Conservation (phyloP, 2,113 vertebrate genomes). For the Chaenogobius annularis region DNA sequence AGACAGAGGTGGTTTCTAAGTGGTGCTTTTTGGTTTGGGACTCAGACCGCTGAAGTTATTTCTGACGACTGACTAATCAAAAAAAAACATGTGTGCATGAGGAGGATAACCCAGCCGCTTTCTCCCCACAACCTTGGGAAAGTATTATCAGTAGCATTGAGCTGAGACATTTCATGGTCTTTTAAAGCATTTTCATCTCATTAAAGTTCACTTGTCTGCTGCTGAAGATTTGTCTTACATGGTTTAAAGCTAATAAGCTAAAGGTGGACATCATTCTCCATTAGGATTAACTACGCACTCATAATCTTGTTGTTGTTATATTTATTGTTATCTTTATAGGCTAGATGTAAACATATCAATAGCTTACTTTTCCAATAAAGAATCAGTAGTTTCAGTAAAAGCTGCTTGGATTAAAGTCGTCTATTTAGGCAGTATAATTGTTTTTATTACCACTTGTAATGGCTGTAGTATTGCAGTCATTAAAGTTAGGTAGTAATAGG, state of each 20-base stretch:
- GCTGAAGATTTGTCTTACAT: slow-evolving; percentile 2
- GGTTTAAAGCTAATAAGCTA: slow-evolving; percentile 6
- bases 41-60: slow-evolving; percentile 62
- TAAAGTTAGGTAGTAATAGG: too few species aligned
- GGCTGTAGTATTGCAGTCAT: neutral
- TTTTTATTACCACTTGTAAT: neutral
- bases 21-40: slow-evolving; percentile 43
- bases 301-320: neutral
- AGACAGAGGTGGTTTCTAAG: slow-evolving; percentile 25
- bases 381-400: too few species aligned
- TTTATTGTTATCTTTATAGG: neutral
- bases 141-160: slow-evolving; percentile 44
- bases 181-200: slow-evolving; percentile 18
- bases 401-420: too few species aligned
- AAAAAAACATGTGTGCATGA: slow-evolving; percentile 62
- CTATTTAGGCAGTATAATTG: too few species aligned
- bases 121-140: slow-evolving; percentile 56
- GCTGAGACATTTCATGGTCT: slow-evolving; percentile 47
- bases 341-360: neutral
- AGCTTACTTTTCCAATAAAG: too few species aligned
- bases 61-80: slow-evolving; percentile 56
- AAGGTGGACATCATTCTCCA: neutral
- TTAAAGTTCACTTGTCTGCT: slow-evolving; percentile 18
- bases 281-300: neutral
- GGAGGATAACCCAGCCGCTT: slow-evolving; percentile 45